Percentiles rank a stretch among this genome's conserved stretches.
Evolutionary conservation across 2,797 vertebrate species (phyloP).

Genomic region (Dipus sagitta): DNA sequence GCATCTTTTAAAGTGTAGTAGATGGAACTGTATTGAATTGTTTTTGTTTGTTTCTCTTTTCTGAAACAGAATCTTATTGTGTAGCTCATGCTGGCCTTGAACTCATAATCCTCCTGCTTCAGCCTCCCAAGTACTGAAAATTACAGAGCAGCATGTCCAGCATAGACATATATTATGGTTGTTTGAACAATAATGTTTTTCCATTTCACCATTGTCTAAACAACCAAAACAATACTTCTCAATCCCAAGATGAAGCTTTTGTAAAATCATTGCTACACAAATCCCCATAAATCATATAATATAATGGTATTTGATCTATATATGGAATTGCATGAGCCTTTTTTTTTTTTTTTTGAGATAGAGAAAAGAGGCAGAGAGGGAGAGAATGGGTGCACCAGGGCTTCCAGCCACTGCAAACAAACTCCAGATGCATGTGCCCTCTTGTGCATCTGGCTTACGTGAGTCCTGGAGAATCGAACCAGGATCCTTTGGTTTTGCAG

Average conservation of each 20-base stretch:
- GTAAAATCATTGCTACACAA: neutral
- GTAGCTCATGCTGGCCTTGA: neutral
- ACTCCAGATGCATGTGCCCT: no score
- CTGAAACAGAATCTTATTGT: neutral
- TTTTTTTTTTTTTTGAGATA: no score
- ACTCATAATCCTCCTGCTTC: neutral
- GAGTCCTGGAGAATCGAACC: no score
- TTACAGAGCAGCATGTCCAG: neutral
- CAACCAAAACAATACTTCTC: neutral
- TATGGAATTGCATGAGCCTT: neutral
- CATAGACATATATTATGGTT: neutral
- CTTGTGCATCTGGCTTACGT: no score
- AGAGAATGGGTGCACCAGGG: no score
- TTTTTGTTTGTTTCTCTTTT: neutral
- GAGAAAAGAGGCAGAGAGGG: no score
- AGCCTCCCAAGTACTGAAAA: no score
- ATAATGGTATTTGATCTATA: neutral
- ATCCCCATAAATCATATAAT: neutral
- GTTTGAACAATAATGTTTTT: constrained; percentile 45
- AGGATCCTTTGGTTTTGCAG: no score
- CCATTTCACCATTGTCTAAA: constrained; percentile 18
- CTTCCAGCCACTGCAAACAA: no score
- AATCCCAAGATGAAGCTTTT: constrained; percentile 5
- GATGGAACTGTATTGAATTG: constrained; percentile 34
- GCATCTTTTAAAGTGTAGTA: constrained; percentile 35